Conservation (phyloP, 2,888 invertebrate genomes). For the Heliconius cydno region DNA sequence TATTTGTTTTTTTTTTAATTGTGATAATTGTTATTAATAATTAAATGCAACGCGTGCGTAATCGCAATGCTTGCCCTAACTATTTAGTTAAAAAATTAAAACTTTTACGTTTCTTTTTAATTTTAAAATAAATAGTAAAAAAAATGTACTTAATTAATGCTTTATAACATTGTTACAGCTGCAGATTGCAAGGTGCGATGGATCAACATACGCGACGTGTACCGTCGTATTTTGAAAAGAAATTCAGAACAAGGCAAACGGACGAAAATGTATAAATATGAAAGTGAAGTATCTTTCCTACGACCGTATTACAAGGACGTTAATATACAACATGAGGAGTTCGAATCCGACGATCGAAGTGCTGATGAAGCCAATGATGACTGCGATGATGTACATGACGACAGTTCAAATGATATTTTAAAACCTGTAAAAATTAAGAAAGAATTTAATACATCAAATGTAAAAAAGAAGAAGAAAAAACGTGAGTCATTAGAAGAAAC, state of each 20-base stretch:
- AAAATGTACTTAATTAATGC: neutral
- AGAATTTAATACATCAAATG: conserved; percentile 49
- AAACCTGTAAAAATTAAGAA: conserved; percentile 52
- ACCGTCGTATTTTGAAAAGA: conserved; percentile 68
- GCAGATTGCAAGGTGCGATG: conserved; percentile 75
- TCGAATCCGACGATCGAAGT: conserved; percentile 52
- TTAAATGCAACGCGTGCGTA: no score
- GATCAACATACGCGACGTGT: conserved; percentile 77
- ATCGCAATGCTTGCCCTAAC: no score
- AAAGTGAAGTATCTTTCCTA: conserved; percentile 68
- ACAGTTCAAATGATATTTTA: conserved; percentile 56
- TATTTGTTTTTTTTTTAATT: no score
- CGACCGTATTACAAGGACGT: conserved; percentile 70
- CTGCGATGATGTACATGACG: conserved; percentile 52
- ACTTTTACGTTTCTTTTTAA: neutral
- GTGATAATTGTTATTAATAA: no score
- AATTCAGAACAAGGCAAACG: conserved; percentile 52
- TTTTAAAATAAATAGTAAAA: neutral
- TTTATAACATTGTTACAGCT: conserved; percentile 56
- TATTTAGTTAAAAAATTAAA: no score
- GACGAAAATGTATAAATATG: conserved; percentile 70
- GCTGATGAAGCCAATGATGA: conserved; percentile 55
- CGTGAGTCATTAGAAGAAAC: conserved; percentile 48
- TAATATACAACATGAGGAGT: conserved; percentile 49
- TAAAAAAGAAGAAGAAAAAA: conserved; percentile 53